Evolutionary conservation across 2,797 vertebrate species (phyloP), one percentile per base, ranked within the genome.

Genomic region (Urophycis tenuis): DNA sequence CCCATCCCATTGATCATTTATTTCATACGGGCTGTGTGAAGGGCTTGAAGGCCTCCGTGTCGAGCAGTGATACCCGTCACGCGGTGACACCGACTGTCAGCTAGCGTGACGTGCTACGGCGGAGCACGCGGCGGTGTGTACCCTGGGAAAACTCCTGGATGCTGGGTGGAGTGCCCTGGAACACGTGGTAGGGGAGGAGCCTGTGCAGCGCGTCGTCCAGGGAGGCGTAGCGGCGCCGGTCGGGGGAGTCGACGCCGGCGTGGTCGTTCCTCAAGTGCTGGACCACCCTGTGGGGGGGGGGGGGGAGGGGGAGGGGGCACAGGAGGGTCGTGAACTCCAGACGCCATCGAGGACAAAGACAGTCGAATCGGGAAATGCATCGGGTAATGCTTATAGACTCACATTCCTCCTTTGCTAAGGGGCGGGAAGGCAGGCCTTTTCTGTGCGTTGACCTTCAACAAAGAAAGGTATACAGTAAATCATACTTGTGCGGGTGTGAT

Each of bases 171-270:
- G 95, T 86, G 77, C 96, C 97, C 89, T 98, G 95, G 89, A 95
- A 97, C 87, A 98, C 95, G 1, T 99, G 96, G 90, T 95, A 99
- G 1, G 97, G 95, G 77, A 99, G 93, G 78, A 99, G 94, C 87
- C 95, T 93, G 78, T 95, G 92, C 78, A 95, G 89, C 0, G 94
- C 93, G 22, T 99, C 95, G 14, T 93, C 92, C 14, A 95, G 83
- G 0, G 96, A 97, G 29, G 80, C 86, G 88, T 99, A 99, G 5
- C 34, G 91, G 75, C 88, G 92, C 83, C 91, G 94, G 82, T 96
- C 94, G n/a, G 94, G 92, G 1, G 90, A 92, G 86, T 95, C 91
- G 72, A 95, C 94, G 17, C 89, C 91, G 49, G 89, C 82, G 76
- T 99, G 96, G 90, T 98, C 95, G 83, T 91, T 95, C 88, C 94